Evolutionary conservation across 1,140 invertebrate species (phyloP).

Genomic region (Aphelinus atriplicis): DNA sequence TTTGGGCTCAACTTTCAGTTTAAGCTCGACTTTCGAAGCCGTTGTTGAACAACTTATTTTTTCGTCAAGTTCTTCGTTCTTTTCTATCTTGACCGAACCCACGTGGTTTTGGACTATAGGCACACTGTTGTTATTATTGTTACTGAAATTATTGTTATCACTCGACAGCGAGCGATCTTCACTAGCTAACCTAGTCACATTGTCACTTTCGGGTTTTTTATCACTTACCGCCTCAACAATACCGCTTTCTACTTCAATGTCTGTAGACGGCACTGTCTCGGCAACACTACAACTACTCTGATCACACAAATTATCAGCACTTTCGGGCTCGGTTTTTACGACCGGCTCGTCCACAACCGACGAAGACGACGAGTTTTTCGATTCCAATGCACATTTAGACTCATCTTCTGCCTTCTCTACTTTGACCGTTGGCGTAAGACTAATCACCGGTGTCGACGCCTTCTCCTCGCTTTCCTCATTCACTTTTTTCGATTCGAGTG

Average conservation of each 20-base stretch:
- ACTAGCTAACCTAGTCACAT: conserved; percentile 49
- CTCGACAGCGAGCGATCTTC: conserved; percentile 44
- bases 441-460: too few species aligned
- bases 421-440: conserved; percentile 8
- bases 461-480: conserved; percentile 11
- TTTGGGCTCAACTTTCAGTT: conserved; percentile 45
- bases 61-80: conserved; percentile 36
- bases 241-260: conserved; percentile 27
- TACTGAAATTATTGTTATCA: conserved; percentile 28
- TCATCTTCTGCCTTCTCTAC: conserved; percentile 4
- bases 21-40: conserved; percentile 11
- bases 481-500: not conserved
- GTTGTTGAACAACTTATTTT: too few species aligned
- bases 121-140: conserved; percentile 60
- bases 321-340: conserved; percentile 19
- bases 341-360: conserved; percentile 5
- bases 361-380: conserved; percentile 19
- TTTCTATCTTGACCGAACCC: conserved; percentile 53
- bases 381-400: conserved; percentile 40
- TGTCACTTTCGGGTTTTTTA: conserved; percentile 42
- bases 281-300: conserved; percentile 17
- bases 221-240: conserved; percentile 36
- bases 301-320: conserved; percentile 4
- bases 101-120: conserved; percentile 63
- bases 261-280: conserved; percentile 25